phyloP scores from a whole-genome alignment of 2,888 invertebrate species.

The Polylopha cassiicola region DNA sequence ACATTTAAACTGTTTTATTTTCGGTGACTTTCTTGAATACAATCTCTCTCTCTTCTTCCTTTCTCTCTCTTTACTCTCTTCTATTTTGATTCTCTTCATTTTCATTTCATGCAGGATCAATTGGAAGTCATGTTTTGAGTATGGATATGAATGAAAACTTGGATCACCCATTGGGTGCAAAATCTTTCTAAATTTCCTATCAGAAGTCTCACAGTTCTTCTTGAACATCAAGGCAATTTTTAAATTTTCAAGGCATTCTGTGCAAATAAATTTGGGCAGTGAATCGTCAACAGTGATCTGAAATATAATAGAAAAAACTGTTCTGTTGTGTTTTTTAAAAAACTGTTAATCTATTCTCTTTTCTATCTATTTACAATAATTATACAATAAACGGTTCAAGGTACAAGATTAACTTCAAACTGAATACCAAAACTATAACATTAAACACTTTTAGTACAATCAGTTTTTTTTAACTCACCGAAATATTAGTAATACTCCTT shows the following conservation, averaged over 20 bases:
- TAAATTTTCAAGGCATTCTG: slow-evolving; percentile 56
- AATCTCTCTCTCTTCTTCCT: slow-evolving; percentile 49
- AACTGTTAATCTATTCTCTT: too few species aligned
- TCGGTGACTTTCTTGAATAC: slow-evolving; percentile 44
- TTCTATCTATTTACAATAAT: too few species aligned
- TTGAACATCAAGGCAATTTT: slow-evolving; percentile 57
- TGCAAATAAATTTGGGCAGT: slow-evolving; percentile 65
- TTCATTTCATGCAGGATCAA: slow-evolving; percentile 65
- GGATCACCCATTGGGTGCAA: slow-evolving; percentile 64
- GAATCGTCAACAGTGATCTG: slow-evolving; percentile 63
- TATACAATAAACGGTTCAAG: too few species aligned
- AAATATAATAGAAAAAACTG: slow-evolving; percentile 26
- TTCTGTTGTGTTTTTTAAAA: neutral
- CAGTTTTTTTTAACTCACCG: slow-evolving; percentile 44
- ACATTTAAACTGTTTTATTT: slow-evolving; percentile 61
- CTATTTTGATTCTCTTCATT: slow-evolving; percentile 49
- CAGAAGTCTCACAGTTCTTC: slow-evolving; percentile 57
- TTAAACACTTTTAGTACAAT: too few species aligned
- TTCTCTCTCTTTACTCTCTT: slow-evolving; percentile 46
- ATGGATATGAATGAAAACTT: slow-evolving; percentile 59
- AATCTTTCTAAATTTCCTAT: slow-evolving; percentile 59
- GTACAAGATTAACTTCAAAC: too few species aligned
- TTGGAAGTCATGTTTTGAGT: slow-evolving; percentile 71
- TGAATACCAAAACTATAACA: too few species aligned
- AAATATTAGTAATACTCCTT: slow-evolving; percentile 55